These are phyloP conservation scores for Zaprionus davidi DNA, from an alignment of 1,140 invertebrate species.

Conservation along the genomic window DNA sequence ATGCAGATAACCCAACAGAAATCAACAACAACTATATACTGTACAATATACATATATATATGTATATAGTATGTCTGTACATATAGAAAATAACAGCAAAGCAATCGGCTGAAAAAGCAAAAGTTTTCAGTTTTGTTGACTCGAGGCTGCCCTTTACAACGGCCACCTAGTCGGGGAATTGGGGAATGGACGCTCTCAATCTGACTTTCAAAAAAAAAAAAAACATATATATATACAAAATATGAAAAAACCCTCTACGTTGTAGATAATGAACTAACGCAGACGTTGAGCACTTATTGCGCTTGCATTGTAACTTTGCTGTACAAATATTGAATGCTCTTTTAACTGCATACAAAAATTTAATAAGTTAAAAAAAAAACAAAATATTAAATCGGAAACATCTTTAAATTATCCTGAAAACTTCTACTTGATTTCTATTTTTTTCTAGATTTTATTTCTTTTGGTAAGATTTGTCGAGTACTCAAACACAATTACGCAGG, in stretches of 20 bases:
- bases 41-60: neutral
- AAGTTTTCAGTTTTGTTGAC: slow-evolving; percentile 35
- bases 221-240: neutral
- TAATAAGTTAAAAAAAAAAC: neutral
- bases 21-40: slow-evolving; percentile 6
- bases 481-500: neutral
- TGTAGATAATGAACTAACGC: slow-evolving; percentile 20
- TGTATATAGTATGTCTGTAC: neutral
- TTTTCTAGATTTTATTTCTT: neutral
- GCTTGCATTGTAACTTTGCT: neutral
- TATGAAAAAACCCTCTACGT: neutral
- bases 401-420: neutral
- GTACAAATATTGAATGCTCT: slow-evolving; percentile 14
- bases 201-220: slow-evolving; percentile 37
- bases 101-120: slow-evolving; percentile 18
- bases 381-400: neutral
- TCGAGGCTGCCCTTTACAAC: slow-evolving; percentile 36
- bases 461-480: neutral
- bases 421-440: neutral
- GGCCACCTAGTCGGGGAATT: slow-evolving; percentile 6
- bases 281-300: neutral
- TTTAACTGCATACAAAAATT: neutral
- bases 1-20: slow-evolving; percentile 4
- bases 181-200: slow-evolving; percentile 15
- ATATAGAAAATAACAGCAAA: slow-evolving; percentile 23